These are phyloP conservation scores for Augochlora pura DNA, from an alignment of 1,140 invertebrate species.

Conservation along the genomic window DNA sequence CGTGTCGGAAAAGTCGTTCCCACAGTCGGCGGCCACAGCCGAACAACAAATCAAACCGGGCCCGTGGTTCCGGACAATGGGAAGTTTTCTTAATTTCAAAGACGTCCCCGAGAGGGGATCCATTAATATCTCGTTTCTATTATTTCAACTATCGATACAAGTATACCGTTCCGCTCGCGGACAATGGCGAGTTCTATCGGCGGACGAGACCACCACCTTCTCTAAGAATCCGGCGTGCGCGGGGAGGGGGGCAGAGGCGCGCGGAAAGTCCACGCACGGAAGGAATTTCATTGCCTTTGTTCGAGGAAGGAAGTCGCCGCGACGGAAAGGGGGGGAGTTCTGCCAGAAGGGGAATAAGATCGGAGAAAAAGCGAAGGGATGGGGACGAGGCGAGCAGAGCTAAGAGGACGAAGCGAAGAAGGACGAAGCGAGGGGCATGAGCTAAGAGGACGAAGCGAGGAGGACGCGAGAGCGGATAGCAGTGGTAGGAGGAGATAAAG, in stretches of 20 bases:
- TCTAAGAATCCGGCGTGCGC: constrained; percentile 5
- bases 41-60: no score
- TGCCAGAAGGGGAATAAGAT: constrained; percentile 5
- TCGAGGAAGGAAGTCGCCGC: constrained; percentile 26
- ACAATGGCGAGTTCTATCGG: neutral
- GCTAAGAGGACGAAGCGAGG: neutral
- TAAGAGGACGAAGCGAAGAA: no score
- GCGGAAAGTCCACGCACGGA: constrained; percentile 39
- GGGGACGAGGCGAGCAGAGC: no score
- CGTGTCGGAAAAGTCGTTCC: no score
- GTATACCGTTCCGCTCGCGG: neutral
- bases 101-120: neutral
- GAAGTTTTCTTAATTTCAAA: neutral
- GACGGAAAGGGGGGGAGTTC: neutral
- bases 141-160: constrained; percentile 3
- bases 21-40: no score
- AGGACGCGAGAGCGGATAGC: neutral
- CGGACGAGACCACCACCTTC: constrained; percentile 25
- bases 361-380: neutral
- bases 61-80: neutral
- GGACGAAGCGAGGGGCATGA: no score
- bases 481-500: constrained; percentile 14
- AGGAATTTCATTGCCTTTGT: constrained; percentile 62
- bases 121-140: constrained; percentile 1
- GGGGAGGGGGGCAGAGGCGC: neutral